Conservation (phyloP, 2,113 vertebrate species). For the Pardalotus punctatus region DNA sequence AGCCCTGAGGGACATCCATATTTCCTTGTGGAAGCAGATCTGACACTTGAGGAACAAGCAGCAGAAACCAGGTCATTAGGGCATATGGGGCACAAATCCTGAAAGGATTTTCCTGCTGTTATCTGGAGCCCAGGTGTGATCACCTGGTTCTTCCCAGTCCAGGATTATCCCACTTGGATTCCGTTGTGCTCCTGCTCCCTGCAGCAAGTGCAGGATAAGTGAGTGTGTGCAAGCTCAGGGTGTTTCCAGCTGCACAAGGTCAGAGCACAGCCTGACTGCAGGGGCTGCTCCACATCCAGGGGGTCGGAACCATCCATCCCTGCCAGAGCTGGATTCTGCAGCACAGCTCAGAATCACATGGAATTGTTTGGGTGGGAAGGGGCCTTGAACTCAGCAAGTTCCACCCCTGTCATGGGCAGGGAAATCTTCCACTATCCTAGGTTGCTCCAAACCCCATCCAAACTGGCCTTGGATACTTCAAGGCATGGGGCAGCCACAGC, state of each 20-base stretch:
- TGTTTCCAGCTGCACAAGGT: background rate
- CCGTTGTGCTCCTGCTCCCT: background rate
- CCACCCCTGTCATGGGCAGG: background rate
- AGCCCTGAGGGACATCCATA: accelerated
- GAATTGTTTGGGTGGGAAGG: background rate
- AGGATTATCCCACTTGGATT: background rate
- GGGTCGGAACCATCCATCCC: background rate
- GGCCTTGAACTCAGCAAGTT: background rate
- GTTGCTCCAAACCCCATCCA: accelerated
- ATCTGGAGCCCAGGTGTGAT: background rate
- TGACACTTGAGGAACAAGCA: background rate
- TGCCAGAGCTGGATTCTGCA: background rate
- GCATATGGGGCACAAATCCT: background rate
- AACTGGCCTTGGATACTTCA: background rate
- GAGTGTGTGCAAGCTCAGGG: background rate
- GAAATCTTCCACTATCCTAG: background rate
- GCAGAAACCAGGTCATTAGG: background rate
- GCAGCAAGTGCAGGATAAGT: accelerated
- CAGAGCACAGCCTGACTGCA: background rate
- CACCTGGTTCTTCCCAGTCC: background rate
- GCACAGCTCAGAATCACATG: background rate
- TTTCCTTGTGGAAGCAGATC: background rate
- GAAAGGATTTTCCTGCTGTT: background rate
- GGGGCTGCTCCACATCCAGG: background rate
- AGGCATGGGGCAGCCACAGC: background rate